These are phyloP conservation scores for Epistrophe eligans DNA, from an alignment of 2,888 invertebrate species.

Conservation along the genomic window DNA sequence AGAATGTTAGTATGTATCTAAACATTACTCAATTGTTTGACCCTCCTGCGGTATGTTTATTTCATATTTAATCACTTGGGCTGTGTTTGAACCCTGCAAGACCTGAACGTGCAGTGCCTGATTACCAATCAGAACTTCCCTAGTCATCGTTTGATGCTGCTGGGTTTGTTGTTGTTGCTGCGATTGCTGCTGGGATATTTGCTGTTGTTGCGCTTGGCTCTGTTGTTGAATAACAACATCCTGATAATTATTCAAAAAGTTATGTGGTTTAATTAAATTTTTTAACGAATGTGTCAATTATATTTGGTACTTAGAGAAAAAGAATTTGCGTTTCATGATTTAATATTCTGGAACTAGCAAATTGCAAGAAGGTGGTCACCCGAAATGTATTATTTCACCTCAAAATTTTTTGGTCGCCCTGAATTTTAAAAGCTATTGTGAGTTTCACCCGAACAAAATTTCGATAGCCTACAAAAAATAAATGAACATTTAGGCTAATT, in stretches of 20 bases:
- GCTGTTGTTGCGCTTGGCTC: conserved; percentile 81
- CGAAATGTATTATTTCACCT: no score
- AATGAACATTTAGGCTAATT: no score
- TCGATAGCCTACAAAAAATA: no score
- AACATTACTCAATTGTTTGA: conserved; percentile 78
- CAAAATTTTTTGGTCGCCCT: no score
- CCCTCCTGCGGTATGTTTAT: conserved; percentile 85
- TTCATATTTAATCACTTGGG: conserved; percentile 86
- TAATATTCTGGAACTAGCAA: no score
- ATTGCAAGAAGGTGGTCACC: no score
- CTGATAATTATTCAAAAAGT: conserved; percentile 58
- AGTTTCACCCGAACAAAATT: no score
- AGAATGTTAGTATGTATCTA: conserved; percentile 35
- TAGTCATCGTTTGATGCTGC: conserved; percentile 80
- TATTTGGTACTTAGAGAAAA: no score
- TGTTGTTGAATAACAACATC: conserved; percentile 78
- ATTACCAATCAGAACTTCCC: conserved; percentile 84
- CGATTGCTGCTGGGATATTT: conserved; percentile 81
- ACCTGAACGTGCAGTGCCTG: conserved; percentile 83
- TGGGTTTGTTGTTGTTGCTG: conserved; percentile 82
- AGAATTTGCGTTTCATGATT: no score
- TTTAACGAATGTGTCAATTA: not conserved
- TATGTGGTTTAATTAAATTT: not conserved
- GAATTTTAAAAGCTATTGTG: no score
- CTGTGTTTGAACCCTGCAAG: conserved; percentile 81